Conservation (phyloP, 2,888 invertebrate genomes). For the Lasioglossum leucozonium region DNA sequence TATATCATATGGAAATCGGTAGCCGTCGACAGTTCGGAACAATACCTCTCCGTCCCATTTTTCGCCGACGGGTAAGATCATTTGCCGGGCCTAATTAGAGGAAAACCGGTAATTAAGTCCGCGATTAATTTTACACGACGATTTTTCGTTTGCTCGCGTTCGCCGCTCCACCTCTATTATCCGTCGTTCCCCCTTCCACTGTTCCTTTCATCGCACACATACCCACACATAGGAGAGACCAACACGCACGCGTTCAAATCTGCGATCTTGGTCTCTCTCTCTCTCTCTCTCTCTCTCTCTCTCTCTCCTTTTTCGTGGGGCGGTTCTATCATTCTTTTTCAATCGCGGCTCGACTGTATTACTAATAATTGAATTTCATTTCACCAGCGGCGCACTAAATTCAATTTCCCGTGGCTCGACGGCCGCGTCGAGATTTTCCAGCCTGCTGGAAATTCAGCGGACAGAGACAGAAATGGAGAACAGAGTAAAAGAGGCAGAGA, state of each 20-base stretch:
- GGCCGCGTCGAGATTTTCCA: conserved; percentile 61
- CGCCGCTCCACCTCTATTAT: conserved; percentile 26
- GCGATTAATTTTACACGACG: conserved; percentile 65
- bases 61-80: conserved; percentile 19
- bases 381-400: conserved; percentile 62
- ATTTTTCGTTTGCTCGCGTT: conserved; percentile 48
- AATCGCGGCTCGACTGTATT: conserved; percentile 63
- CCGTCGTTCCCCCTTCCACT: not conserved
- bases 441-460: conserved; percentile 51
- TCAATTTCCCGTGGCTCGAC: conserved; percentile 59
- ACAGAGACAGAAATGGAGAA: conserved; percentile 17
- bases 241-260: not conserved
- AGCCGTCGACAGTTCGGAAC: conserved; percentile 19
- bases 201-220: not conserved
- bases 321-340: conserved; percentile 55
- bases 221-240: not conserved
- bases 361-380: conserved; percentile 73
- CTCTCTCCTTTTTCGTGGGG: not conserved
- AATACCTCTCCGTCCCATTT: conserved; percentile 25
- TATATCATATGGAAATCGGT: conserved; percentile 6
- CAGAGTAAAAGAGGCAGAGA: not conserved
- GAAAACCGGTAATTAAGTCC: conserved; percentile 61
- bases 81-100: conserved; percentile 58
- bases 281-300: too few species aligned
- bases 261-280: not conserved